A percentile compares a stretch with the other conserved stretches of the same genome.
These are phyloP conservation scores for Drosophila fuyamai DNA, from an alignment of 1,140 invertebrate genomes.

Conservation along the genomic window DNA sequence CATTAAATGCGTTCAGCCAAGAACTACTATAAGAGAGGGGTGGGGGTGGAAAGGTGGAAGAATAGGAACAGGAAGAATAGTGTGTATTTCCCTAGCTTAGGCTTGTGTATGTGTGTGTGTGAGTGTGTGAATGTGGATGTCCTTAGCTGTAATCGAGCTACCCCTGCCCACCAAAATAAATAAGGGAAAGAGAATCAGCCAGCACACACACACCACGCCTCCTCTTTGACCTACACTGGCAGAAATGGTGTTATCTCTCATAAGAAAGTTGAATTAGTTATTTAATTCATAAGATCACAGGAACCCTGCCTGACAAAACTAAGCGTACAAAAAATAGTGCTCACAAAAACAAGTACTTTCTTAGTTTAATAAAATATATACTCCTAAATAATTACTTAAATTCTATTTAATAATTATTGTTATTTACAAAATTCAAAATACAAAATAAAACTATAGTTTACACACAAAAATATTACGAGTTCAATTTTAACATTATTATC, in stretches of 20 bases:
- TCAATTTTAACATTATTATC: no score
- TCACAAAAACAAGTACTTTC: no score
- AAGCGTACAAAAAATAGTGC: no score
- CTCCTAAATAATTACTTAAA: no score
- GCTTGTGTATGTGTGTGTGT: background rate
- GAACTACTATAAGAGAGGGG: background rate
- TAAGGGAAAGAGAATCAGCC: constrained; percentile 10
- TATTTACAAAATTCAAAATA: no score
- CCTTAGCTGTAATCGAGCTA: constrained; percentile 43
- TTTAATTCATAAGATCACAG: no score
- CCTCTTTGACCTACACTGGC: constrained; percentile 25
- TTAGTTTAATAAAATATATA: no score
- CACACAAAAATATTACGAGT: no score
- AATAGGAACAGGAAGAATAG: constrained; percentile 42
- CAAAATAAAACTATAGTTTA: no score
- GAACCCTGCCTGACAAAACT: no score
- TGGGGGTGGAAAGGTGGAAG: constrained; percentile 3
- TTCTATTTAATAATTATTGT: no score
- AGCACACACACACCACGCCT: constrained; percentile 38
- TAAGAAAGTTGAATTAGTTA: background rate
- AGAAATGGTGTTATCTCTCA: background rate
- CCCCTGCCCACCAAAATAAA: constrained; percentile 12
- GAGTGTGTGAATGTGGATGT: constrained; percentile 12
- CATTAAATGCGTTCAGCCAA: constrained; percentile 66
- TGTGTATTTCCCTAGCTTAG: constrained; percentile 32